Percentiles rank a stretch among this genome's conserved stretches.
Conservation (phyloP, 2,113 vertebrate genomes). For the Irena cyanogastra region DNA sequence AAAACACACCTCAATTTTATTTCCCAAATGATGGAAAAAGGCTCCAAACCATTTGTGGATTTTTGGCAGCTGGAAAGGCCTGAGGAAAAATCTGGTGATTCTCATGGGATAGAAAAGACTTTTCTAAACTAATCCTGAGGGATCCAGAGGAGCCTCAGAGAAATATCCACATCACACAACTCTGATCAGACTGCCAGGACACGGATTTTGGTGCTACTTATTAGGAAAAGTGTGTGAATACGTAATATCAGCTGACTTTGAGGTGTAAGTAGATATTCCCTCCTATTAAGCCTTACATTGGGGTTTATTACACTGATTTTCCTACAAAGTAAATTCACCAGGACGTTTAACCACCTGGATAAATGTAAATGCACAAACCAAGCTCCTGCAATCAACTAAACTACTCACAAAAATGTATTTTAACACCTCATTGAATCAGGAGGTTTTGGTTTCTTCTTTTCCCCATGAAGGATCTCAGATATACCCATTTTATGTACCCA, state of each 20-base stretch:
- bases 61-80: neutral
- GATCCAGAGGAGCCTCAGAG: neutral
- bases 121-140: neutral
- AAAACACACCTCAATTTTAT: neutral
- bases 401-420: neutral
- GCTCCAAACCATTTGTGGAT: neutral
- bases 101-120: neutral
- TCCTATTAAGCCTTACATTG: neutral
- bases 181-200: neutral
- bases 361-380: neutral
- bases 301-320: neutral
- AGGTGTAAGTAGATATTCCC: neutral
- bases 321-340: neutral
- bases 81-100: neutral
- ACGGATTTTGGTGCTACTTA: neutral
- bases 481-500: neutral
- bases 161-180: fast-evolving
- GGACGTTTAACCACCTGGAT: neutral
- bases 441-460: neutral
- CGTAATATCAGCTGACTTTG: neutral
- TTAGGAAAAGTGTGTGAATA: neutral
- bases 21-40: neutral
- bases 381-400: neutral
- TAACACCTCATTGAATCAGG: neutral
- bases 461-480: neutral